These are phyloP conservation scores for Leptinotarsa lineolata DNA, from an alignment of 1,140 invertebrate species.

Conservation along the genomic window DNA sequence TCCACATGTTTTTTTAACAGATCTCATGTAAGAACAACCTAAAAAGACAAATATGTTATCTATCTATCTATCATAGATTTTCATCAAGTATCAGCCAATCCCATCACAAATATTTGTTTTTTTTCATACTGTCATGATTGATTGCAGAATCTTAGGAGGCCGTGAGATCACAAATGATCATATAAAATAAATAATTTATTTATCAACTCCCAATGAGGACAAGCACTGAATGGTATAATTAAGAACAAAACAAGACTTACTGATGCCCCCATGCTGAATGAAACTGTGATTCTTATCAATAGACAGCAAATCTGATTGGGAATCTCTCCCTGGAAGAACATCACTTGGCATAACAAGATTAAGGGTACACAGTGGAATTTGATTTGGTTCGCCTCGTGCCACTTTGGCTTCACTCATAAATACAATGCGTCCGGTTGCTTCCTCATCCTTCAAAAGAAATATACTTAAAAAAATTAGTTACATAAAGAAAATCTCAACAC, in stretches of 20 bases:
- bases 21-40: no score
- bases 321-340: slow-evolving; percentile 70
- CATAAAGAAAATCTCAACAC: slow-evolving; percentile 20
- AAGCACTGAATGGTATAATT: background rate
- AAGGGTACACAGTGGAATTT: slow-evolving; percentile 88
- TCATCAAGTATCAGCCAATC: no score
- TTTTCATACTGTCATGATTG: no score
- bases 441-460: slow-evolving; percentile 63
- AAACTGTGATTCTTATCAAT: slow-evolving; percentile 71
- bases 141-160: no score
- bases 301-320: slow-evolving; percentile 73
- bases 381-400: slow-evolving; percentile 78
- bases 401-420: slow-evolving; percentile 95
- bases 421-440: slow-evolving; percentile 83
- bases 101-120: no score
- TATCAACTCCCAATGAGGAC: slow-evolving; percentile 11
- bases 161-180: no score
- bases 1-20: no score
- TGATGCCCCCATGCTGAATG: slow-evolving; percentile 62
- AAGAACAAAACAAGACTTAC: slow-evolving; percentile 52
- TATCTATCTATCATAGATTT: no score
- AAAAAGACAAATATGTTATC: no score
- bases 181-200: no score
- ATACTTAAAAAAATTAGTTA: background rate
- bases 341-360: slow-evolving; percentile 84